phyloP scores from a whole-genome alignment of 2,113 vertebrate species.

The Sterrhoptilus dennistouni region DNA sequence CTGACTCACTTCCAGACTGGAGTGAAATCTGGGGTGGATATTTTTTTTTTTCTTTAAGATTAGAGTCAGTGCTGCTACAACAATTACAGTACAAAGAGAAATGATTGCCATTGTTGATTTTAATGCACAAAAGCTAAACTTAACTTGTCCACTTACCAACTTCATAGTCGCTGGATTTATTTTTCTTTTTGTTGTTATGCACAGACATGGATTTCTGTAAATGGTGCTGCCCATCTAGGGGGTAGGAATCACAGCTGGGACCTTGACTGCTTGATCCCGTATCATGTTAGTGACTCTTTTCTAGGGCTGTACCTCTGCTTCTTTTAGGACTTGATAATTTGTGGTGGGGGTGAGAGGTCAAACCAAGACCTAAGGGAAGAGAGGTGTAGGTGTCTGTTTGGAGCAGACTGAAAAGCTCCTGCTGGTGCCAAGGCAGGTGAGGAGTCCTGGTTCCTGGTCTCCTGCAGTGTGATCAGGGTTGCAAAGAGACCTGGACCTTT shows the following conservation, averaged over 20 bases:
- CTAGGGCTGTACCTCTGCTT: not conserved
- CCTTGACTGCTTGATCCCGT: not conserved
- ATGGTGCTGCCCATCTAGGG: not conserved
- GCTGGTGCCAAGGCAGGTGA: not conserved
- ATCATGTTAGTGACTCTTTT: not conserved
- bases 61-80: not conserved
- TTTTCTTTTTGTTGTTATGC: not conserved
- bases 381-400: not conserved
- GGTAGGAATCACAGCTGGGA: not conserved
- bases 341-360: not conserved
- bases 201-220: not conserved
- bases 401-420: not conserved
- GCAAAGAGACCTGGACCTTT: not conserved
- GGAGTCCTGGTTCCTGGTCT: not conserved
- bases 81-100: slow-evolving; percentile 5
- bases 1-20: slow-evolving; percentile 39
- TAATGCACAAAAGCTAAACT: slow-evolving; percentile 5
- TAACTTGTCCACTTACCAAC: not conserved
- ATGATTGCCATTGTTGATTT: not conserved
- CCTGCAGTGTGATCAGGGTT: not conserved
- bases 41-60: not conserved
- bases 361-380: not conserved
- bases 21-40: slow-evolving; percentile 1
- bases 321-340: not conserved
- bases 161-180: not conserved